phyloP scores from a whole-genome alignment of 2,888 invertebrate species.

The Sepiola atlantica region DNA sequence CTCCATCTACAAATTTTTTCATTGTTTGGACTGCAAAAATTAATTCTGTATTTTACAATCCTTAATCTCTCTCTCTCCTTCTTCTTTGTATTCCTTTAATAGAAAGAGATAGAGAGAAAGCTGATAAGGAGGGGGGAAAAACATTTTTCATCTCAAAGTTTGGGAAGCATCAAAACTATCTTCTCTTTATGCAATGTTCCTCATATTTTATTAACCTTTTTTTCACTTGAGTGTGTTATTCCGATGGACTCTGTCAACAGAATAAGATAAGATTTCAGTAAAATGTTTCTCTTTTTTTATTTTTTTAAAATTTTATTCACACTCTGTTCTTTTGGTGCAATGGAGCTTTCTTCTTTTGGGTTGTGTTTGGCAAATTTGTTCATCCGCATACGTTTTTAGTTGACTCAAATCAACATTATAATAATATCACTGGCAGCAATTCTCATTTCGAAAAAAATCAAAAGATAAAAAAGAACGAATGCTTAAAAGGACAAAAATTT shows the following conservation, averaged over 20 bases:
- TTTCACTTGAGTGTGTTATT: not conserved
- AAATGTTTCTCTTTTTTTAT: not conserved
- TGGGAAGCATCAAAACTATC: not conserved
- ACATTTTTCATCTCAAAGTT: not conserved
- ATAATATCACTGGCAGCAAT: not conserved
- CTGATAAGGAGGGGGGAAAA: not conserved
- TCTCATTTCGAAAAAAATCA: not conserved
- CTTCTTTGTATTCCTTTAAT: not conserved
- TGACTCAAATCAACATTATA: not conserved
- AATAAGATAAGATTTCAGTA: not conserved
- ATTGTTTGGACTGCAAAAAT: not conserved
- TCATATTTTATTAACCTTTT: not conserved
- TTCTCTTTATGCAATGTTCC: constrained; percentile 9
- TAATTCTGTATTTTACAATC: not conserved
- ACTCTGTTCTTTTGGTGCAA: not conserved
- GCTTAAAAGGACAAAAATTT: no score
- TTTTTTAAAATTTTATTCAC: not conserved
- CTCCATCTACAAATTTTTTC: not conserved
- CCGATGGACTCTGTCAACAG: not conserved
- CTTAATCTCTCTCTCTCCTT: not conserved
- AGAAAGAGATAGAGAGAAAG: not conserved
- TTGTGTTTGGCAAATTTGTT: constrained; percentile 22
- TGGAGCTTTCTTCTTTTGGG: not conserved
- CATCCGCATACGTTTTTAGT: not conserved
- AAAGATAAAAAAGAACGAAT: not conserved